phyloP scores from a whole-genome alignment of 2,113 vertebrate species.

The Myotis davidii region DNA sequence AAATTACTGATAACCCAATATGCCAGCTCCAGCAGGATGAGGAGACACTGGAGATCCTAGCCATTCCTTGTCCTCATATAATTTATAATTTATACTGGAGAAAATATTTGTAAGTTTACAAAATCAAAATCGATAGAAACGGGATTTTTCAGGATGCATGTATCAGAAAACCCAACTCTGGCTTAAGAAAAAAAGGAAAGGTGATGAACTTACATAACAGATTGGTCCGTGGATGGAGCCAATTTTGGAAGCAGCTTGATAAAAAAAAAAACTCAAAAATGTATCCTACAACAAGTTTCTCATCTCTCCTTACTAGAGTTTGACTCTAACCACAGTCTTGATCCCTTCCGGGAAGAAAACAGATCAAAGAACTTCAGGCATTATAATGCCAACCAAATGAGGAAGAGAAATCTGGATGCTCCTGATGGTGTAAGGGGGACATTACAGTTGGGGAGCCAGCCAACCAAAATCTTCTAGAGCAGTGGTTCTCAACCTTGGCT shows the following conservation, averaged over 20 bases:
- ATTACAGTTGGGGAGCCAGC: background rate
- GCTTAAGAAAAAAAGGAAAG: background rate
- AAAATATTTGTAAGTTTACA: background rate
- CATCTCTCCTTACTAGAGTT: background rate
- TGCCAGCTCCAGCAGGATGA: background rate
- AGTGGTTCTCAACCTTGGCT: no score
- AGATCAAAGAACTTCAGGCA: background rate
- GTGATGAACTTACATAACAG: background rate
- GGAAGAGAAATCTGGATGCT: background rate
- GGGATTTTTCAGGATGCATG: background rate
- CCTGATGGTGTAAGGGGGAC: fast-evolving
- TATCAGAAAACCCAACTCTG: background rate
- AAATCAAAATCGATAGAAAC: background rate
- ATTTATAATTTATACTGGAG: background rate
- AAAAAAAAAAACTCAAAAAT: conserved; percentile 34
- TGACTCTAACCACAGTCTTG: background rate
- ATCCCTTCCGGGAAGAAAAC: background rate
- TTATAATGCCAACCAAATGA: background rate
- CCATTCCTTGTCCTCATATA: background rate
- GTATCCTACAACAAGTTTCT: background rate
- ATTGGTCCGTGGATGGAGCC: background rate
- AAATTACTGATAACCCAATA: background rate
- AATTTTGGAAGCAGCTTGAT: background rate
- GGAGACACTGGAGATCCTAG: background rate
- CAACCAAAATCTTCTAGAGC: background rate